Evolutionary conservation across 1,140 invertebrate genomes (phyloP).

Genomic region (Cherax destructor): DNA sequence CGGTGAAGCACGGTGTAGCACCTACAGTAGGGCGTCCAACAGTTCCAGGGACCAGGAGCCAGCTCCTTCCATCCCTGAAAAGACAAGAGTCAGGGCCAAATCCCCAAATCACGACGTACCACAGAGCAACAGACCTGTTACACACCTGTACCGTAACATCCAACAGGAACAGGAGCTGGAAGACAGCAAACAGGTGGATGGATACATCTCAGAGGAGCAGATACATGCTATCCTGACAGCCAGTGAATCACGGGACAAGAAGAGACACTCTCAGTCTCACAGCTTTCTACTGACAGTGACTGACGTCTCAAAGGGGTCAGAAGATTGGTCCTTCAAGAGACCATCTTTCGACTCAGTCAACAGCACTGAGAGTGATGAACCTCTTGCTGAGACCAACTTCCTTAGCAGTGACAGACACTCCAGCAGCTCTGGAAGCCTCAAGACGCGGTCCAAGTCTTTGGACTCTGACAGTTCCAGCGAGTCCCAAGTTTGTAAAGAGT

Average conservation of each 20-base stretch:
- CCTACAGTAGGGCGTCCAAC: conserved; percentile 30
- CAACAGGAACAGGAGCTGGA: not conserved
- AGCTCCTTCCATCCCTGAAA: conserved; percentile 44
- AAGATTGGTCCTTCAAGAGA: not conserved
- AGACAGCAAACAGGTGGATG: conserved; percentile 16
- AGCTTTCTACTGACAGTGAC: not conserved
- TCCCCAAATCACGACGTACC: conserved; percentile 57
- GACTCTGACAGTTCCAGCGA: not conserved
- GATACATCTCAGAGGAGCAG: conserved; percentile 35
- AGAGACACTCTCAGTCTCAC: not conserved
- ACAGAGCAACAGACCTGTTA: conserved; percentile 44
- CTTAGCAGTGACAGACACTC: not conserved
- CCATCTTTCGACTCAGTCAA: conserved; percentile 33
- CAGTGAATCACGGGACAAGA: conserved; percentile 28
- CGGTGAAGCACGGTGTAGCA: not conserved
- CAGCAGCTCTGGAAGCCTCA: conserved; percentile 31
- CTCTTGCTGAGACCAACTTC: conserved; percentile 41
- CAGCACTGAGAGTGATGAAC: conserved; percentile 55
- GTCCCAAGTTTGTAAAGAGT: not conserved
- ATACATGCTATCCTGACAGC: conserved; percentile 47
- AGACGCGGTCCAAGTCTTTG: not conserved
- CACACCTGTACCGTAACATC: not conserved
- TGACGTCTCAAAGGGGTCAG: not conserved
- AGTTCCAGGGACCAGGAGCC: conserved; percentile 27
- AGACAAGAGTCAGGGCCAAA: conserved; percentile 33